Conservation (phyloP, 1,140 invertebrate species). For the Lepidurus couesii region DNA sequence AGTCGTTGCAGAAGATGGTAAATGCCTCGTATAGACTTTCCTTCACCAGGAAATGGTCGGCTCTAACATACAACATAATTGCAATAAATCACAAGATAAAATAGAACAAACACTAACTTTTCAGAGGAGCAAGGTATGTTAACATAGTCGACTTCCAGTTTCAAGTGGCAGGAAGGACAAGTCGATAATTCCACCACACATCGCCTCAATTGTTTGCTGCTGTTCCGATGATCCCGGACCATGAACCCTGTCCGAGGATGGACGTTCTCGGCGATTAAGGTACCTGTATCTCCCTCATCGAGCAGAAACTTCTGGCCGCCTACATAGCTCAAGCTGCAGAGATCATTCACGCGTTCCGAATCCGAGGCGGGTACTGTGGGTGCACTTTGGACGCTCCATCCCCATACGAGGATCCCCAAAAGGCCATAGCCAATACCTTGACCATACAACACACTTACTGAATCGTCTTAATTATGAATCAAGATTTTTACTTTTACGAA, state of each 20-base stretch:
- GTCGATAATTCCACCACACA: slow-evolving; percentile 63
- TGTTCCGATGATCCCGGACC: slow-evolving; percentile 23
- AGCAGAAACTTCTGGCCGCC: slow-evolving; percentile 28
- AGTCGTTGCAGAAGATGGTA: slow-evolving; percentile 45
- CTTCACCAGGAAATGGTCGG: slow-evolving; percentile 29
- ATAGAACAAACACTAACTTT: no score
- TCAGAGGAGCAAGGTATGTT: slow-evolving; percentile 38
- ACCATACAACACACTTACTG: not conserved
- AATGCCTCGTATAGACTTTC: slow-evolving; percentile 36
- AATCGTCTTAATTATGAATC: not conserved
- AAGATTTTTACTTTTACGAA: not conserved
- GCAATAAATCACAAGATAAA: not conserved
- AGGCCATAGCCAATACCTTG: slow-evolving; percentile 24
- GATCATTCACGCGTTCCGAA: slow-evolving; percentile 26
- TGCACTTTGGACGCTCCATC: not conserved
- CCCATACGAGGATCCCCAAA: not conserved
- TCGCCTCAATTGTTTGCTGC: not conserved
- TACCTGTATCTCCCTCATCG: slow-evolving; percentile 50
- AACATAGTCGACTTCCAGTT: slow-evolving; percentile 54
- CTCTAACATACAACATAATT: not conserved
- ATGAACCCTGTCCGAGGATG: slow-evolving; percentile 4
- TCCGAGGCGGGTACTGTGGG: not conserved
- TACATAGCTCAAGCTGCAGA: slow-evolving; percentile 26
- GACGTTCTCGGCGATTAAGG: slow-evolving; percentile 46
- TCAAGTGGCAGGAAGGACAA: slow-evolving; percentile 63